Conservation (phyloP, 2,888 invertebrate species). For the Torymus aiolomorphi region DNA sequence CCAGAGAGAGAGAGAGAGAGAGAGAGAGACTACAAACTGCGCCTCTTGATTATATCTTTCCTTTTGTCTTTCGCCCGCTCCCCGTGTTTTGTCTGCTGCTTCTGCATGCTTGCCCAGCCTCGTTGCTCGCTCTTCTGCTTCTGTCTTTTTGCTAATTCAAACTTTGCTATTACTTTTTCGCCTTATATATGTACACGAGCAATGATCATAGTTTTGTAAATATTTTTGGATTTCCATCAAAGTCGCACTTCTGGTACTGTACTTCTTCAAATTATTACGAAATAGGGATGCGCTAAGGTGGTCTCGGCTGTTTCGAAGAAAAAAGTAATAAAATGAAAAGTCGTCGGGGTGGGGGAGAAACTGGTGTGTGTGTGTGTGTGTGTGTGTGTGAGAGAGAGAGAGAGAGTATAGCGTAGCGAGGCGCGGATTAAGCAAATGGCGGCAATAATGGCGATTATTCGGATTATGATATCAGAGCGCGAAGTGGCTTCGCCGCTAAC, state of each 20-base stretch:
- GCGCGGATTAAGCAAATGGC: constrained; percentile 74
- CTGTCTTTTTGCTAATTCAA: constrained; percentile 18
- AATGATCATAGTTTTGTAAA: too few species aligned
- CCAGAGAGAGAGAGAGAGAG: background rate
- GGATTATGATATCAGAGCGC: constrained; percentile 76
- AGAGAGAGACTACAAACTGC: background rate
- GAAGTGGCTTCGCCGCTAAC: constrained; percentile 74
- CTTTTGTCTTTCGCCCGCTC: constrained; percentile 37
- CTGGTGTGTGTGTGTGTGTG: background rate
- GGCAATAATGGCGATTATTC: constrained; percentile 76
- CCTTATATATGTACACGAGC: too few species aligned
- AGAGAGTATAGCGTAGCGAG: constrained; percentile 43
- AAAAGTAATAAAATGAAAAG: background rate
- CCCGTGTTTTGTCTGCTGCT: background rate
- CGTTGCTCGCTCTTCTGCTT: background rate
- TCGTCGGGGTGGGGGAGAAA: constrained; percentile 13
- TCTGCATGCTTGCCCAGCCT: background rate
- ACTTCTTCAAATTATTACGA: too few species aligned
- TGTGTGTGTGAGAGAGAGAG: background rate
- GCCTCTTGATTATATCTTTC: constrained; percentile 47
- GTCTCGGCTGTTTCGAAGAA: too few species aligned
- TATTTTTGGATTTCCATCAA: too few species aligned
- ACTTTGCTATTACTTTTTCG: background rate
- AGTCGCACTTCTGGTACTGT: too few species aligned
- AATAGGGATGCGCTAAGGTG: too few species aligned